Conservation (phyloP, 2,888 invertebrate species). For the Drosophila pseudotakahashii region DNA sequence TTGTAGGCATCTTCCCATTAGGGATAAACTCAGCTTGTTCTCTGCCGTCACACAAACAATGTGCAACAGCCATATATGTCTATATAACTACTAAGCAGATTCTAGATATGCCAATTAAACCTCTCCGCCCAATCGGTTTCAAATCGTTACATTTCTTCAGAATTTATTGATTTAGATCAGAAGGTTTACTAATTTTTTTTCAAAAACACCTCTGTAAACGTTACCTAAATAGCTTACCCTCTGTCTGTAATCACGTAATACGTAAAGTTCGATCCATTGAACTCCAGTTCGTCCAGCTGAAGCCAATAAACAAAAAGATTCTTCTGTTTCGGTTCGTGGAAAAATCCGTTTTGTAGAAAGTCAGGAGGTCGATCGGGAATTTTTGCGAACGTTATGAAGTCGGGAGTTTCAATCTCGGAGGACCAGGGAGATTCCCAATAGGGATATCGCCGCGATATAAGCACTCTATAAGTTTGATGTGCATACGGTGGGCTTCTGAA, state of each 20-base stretch:
- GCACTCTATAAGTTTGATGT: neutral
- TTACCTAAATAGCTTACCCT: neutral
- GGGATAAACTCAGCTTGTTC: too few species aligned
- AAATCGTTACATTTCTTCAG: too few species aligned
- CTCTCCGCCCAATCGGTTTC: too few species aligned
- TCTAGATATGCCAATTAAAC: too few species aligned
- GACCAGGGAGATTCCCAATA: neutral
- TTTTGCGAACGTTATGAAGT: neutral
- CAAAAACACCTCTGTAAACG: too few species aligned
- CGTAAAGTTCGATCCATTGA: conserved; percentile 12
- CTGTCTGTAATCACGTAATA: neutral
- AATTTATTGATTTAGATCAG: too few species aligned
- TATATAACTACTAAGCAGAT: too few species aligned
- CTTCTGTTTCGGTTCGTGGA: neutral
- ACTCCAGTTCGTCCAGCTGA: conserved; percentile 4
- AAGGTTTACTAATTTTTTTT: too few species aligned
- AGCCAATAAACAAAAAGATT: conserved; percentile 7
- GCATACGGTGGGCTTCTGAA: neutral
- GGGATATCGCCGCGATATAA: neutral
- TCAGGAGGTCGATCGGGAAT: conserved; percentile 1
- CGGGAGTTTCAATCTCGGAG: neutral
- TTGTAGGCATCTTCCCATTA: too few species aligned
- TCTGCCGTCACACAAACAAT: too few species aligned
- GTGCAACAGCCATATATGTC: too few species aligned
- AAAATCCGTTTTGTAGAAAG: conserved; percentile 5